These are phyloP conservation scores for roundworm (Caenorhabditis elegans) DNA, from an alignment of 1,140 invertebrate genomes.

Conservation along the genomic window WBcel235 BX284605.5:13656501-13657000, in stretches of 20 bases:
- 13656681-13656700: conserved; percentile 10
- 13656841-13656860: background rate
- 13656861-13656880: background rate
- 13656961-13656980: background rate
- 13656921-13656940: background rate
- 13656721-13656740: background rate
- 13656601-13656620: background rate
- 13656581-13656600: background rate
- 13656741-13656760: conserved; percentile 6
- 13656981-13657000: background rate
- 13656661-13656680: background rate
- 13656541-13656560: background rate
- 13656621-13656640: background rate
- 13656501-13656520: background rate
- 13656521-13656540: background rate
- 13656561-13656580: background rate
- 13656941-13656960: background rate
- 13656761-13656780: background rate
- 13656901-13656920: background rate
- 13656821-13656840: background rate
- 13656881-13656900: background rate
- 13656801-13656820: background rate
- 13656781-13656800: background rate
- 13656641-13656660: background rate
- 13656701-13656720: background rate